phyloP scores from a whole-genome alignment of 2,888 invertebrate genomes.

The Incurvaria masculella region DNA sequence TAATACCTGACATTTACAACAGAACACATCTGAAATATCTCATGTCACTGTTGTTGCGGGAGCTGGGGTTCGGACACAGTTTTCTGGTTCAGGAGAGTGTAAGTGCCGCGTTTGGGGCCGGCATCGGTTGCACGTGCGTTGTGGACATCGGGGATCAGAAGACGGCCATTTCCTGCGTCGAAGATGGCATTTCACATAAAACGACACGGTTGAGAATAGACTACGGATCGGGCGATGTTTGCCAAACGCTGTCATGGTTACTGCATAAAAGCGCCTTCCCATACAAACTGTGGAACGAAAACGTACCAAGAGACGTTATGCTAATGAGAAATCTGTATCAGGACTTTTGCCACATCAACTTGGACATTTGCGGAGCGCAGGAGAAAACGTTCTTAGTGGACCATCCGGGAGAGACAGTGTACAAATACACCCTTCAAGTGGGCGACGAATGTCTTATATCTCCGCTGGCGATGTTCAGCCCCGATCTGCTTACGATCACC shows the following conservation, averaged over 20 bases:
- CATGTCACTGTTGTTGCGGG: slow-evolving; percentile 72
- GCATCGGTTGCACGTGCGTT: slow-evolving; percentile 78
- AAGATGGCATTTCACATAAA: slow-evolving; percentile 92
- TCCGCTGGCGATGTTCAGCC: slow-evolving; percentile 83
- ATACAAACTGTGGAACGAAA: slow-evolving; percentile 75
- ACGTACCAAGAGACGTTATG: slow-evolving; percentile 71
- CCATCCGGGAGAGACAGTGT: slow-evolving; percentile 64
- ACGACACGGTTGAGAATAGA: slow-evolving; percentile 81
- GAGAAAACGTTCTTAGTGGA: slow-evolving; percentile 76
- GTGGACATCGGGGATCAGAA: slow-evolving; percentile 96
- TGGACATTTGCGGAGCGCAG: slow-evolving; percentile 85
- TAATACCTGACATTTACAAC: slow-evolving; percentile 89
- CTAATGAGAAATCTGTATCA: slow-evolving; percentile 83
- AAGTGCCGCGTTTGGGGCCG: slow-evolving; percentile 50
- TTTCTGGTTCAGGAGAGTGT: slow-evolving; percentile 74
- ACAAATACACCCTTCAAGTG: slow-evolving; percentile 73
- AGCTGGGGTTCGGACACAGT: slow-evolving; percentile 83
- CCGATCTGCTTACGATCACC: slow-evolving; percentile 83
- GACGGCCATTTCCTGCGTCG: slow-evolving; percentile 93
- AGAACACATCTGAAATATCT: slow-evolving; percentile 82
- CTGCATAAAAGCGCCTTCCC: slow-evolving; percentile 89
- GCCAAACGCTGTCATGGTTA: slow-evolving; percentile 85
- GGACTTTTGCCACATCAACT: slow-evolving; percentile 86
- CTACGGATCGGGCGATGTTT: slow-evolving; percentile 90
- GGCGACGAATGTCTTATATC: slow-evolving; percentile 94